Base-by-base conservation (phyloP, 1,140 invertebrate genomes). In the Pseudomyrmex flavicornis region DNA sequence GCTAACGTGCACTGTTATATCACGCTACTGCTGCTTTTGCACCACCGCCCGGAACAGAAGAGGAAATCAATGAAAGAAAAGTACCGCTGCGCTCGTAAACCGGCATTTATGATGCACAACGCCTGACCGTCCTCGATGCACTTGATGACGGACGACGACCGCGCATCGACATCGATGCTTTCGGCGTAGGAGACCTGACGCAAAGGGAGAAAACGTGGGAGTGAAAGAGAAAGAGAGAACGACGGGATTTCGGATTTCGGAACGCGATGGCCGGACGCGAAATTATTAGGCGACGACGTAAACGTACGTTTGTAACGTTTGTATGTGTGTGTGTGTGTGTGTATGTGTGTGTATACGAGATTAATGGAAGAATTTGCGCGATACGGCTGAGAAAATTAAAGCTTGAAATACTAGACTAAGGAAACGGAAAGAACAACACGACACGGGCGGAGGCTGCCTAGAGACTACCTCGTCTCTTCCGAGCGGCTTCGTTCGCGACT, bases 361-460 rank as follows among this genome's bases (percentile, higher is more conserved):
- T 17, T 7, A 13, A 13, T n/a, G 80, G 17, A 65, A 77, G 77
- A 86, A 62, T 85, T 77, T 73, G 83, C 87, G 85, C 91, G 86
- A 91, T 1, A 50, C 80, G 83, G 75, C n/a, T 65, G 66, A 89
- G 83, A 90, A 79, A 92, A 91, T 91, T 83, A 92, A 91, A 93
- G 87, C 89, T 85, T 91, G 92, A 93, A 93, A 91, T 79, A 93
- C 93, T 93, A 94, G 91, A 91, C 91, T 92, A 93, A 92, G 89
- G 90, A 94, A 94, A 93, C 90, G 87, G 92, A 94, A 93, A 92
- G 89, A 94, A 93, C 87, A 83, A 92, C 91, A 89, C 91, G 88
- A 91, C 86, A 90, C 90, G 91, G 91, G 91, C 92, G 93, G 92
- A 92, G 93, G 92, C 93, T 92, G 89, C 90, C 91, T 93, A 92